phyloP scores from a whole-genome alignment of 2,888 invertebrate genomes.

The Apocheima hispidaria region DNA sequence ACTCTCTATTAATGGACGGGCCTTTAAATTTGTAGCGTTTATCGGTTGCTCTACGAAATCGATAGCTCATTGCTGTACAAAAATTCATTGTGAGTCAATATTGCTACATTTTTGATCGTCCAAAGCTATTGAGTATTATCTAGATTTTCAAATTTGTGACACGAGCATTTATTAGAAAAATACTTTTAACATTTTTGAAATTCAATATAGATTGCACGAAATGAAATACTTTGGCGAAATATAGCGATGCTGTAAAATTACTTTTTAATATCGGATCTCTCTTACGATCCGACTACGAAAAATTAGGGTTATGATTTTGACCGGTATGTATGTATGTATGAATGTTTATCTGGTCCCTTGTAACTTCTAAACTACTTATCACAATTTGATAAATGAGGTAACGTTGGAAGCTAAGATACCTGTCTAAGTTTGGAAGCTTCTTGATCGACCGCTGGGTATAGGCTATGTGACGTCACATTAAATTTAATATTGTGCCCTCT shows the following conservation, averaged over 20 bases:
- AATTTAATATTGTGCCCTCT: too few relatives aligned
- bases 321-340: too few relatives aligned
- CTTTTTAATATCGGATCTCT: not conserved
- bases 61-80: slow-evolving; percentile 3
- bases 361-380: too few relatives aligned
- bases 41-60: slow-evolving; percentile 9
- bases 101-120: not conserved
- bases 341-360: too few relatives aligned
- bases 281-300: too few relatives aligned
- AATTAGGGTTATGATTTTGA: too few relatives aligned
- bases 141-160: not conserved
- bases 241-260: slow-evolving; percentile 10
- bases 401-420: too few relatives aligned
- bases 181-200: not conserved
- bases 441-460: too few relatives aligned
- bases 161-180: slow-evolving; percentile 5
- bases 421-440: too few relatives aligned
- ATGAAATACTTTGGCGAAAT: slow-evolving; percentile 30
- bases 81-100: not conserved
- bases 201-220: slow-evolving; percentile 2
- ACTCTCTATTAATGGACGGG: slow-evolving; percentile 17
- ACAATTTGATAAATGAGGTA: too few relatives aligned
- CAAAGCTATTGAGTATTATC: not conserved
- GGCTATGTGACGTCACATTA: too few relatives aligned
- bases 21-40: slow-evolving; percentile 16